A percentile compares a stretch with the other conserved stretches of the same genome.
Evolutionary conservation across 2,113 vertebrate species (phyloP).

Genomic region (Ictidomys tridecemlineatus): DNA sequence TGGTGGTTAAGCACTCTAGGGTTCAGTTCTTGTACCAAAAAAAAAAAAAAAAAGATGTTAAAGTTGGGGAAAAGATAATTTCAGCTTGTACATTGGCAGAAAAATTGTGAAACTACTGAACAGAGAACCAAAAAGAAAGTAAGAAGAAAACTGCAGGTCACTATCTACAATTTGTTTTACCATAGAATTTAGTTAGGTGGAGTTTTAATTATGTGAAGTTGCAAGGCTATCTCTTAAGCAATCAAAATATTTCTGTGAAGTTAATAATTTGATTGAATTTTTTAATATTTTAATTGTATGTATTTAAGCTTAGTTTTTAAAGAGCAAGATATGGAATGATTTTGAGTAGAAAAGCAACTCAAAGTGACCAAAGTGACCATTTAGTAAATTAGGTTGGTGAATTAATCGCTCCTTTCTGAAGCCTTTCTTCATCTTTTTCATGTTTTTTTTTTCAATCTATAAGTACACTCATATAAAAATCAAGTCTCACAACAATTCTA

Average conservation of each 20-base stretch:
- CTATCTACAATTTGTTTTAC: background rate
- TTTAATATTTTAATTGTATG: background rate
- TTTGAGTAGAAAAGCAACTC: background rate
- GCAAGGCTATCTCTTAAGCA: background rate
- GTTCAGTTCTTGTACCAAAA: too few relatives aligned
- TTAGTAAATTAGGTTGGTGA: slow-evolving; percentile 16
- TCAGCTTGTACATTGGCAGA: background rate
- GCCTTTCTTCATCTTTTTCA: background rate
- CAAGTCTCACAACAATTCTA: background rate
- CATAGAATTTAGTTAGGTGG: background rate
- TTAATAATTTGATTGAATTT: background rate
- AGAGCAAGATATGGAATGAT: background rate
- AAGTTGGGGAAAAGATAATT: background rate
- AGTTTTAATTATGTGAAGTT: background rate
- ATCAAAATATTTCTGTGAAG: slow-evolving; percentile 6
- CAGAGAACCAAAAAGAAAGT: background rate
- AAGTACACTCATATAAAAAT: background rate
- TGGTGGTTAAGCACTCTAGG: too few relatives aligned
- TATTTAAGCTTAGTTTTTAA: background rate
- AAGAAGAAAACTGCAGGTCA: background rate
- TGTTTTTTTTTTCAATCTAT: background rate
- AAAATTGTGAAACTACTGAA: background rate
- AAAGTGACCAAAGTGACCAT: background rate
- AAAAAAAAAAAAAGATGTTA: background rate
- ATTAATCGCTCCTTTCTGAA: background rate